Evolutionary conservation across 2,888 invertebrate species (phyloP), one percentile per base, ranked within the genome.

Genomic region (Sarcophaga subvicina): DNA sequence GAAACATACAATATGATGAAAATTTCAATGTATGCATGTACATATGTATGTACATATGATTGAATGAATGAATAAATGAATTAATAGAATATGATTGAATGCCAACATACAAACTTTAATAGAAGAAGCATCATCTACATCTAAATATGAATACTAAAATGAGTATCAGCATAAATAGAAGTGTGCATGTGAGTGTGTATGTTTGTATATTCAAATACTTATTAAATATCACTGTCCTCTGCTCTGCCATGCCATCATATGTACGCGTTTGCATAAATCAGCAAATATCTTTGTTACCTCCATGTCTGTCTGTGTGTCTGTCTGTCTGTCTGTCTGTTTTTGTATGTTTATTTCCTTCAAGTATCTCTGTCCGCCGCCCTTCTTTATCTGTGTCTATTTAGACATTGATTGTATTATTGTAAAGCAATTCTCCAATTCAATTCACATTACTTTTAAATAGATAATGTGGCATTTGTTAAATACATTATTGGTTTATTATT

Each of bases 261-360:
- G 1, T 54, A 25, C 20, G 37, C 63, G 49, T 81, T 22, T 78
- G 64, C 59, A 78, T 71, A 81, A 85, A 81, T 71, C 66, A 66
- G 81, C 78, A 85, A 81, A 76, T 76, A 76, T 20, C 25, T 49
- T 70, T 82, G 64, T 71, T 76, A 71, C 76, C 76, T 71, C 25
- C 20, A n/a, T n/a, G 3, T 73, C 47, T 45, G 14, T 45, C 12
- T 25, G 3, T 73, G 47, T 20, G 49, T 49, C 59, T 60, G 14
- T 45, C 12, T 25, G 3, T 73, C 62, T 20, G 49, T 49, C 59
- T 60, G 17, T 45, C 11, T 72, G 67, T 20, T n/a, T 47, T 10
- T n/a, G 6, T 37, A 45, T 71, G 37, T 54, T 63, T 60, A 60
- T 73, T 45, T 25, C 37, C n/a, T 72, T 45, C 64, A 64, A 70